Base-by-base conservation (phyloP, 2,113 vertebrate species). In the Actinemys pallida region DNA sequence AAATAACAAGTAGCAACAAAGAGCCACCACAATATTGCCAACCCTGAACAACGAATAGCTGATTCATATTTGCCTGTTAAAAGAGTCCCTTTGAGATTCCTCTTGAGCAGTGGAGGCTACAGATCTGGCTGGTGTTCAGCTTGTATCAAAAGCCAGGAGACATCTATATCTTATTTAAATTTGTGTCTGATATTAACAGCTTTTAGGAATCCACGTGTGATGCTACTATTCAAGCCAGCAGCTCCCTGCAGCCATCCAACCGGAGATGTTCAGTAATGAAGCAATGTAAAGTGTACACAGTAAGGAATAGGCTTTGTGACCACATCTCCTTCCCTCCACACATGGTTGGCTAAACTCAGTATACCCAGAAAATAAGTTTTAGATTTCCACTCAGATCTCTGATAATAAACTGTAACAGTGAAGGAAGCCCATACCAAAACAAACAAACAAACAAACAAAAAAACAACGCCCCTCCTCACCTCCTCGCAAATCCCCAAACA, bases 321-420 rank as follows among this genome's bases (percentile, higher is more conserved):
- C 47, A 83, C 72, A 78, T 87, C 59, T 14, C 4, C 27, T 96
- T 78, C 88, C 75, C 72, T 94, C 62, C 82, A 97, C 90, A 98
- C 85, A 96, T 98, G 95, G 79, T 72, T 96, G 54, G 92, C 88
- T 96, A 89, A 98, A 96, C 78, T 92, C 39, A 49, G 87, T 50
- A 92, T n/a, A 94, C 81, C 78, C 0, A 4, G 65, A 81, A 91
- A 98, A 97, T 95, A 39, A 93, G 31, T 86, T 96, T 95, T 93
- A 97, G 81, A 89, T 94, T 97, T 97, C 88, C 91, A 54, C 10
- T 96, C 89, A 57, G 91, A 78, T 35, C 52, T 88, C 86, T 80
- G 49, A 90, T 93, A 86, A 97, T 88, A 90, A 94, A 79, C 35
- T 76, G 14, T 52, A 80, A 87, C 76, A 93, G 69, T 90, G 89